Conservation (phyloP, 2,797 vertebrate species). For the Iguana delicatissima region DNA sequence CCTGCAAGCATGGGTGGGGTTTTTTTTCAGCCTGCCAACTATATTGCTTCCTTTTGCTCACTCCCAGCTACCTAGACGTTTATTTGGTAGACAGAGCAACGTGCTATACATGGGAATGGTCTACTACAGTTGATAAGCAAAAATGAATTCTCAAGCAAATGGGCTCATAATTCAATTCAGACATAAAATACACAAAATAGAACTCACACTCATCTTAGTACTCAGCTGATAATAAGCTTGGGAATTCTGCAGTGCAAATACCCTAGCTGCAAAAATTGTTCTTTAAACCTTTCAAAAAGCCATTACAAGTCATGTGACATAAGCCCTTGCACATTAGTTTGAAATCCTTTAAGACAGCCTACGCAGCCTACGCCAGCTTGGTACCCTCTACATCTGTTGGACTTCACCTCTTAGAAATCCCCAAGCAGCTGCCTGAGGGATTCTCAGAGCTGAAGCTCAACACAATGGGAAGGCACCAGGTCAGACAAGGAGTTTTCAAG, state of each 20-base stretch:
- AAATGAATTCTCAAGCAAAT: neutral
- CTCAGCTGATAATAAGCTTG: slow-evolving; percentile 32
- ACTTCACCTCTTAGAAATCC: neutral
- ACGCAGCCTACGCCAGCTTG: neutral
- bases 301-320: slow-evolving; percentile 37
- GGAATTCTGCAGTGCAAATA: slow-evolving; percentile 40
- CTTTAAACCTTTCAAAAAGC: neutral
- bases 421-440: neutral
- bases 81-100: neutral
- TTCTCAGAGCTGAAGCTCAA: neutral
- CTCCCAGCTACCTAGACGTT: neutral
- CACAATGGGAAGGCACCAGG: neutral
- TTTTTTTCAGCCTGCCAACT: too few species aligned
- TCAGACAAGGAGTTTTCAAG: slow-evolving; percentile 5
- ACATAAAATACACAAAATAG: slow-evolving; percentile 23
- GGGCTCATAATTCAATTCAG: slow-evolving; percentile 4
- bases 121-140: slow-evolving; percentile 18
- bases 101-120: neutral
- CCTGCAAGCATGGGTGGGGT: neutral
- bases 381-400: neutral
- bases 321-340: slow-evolving; percentile 51
- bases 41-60: neutral
- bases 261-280: slow-evolving; percentile 14
- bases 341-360: slow-evolving; percentile 25
- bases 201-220: neutral